Percentiles rank a stretch among this genome's conserved stretches.
These are phyloP conservation scores for Myopa tessellatipennis DNA, from an alignment of 2,888 invertebrate species.

Conservation along the genomic window DNA sequence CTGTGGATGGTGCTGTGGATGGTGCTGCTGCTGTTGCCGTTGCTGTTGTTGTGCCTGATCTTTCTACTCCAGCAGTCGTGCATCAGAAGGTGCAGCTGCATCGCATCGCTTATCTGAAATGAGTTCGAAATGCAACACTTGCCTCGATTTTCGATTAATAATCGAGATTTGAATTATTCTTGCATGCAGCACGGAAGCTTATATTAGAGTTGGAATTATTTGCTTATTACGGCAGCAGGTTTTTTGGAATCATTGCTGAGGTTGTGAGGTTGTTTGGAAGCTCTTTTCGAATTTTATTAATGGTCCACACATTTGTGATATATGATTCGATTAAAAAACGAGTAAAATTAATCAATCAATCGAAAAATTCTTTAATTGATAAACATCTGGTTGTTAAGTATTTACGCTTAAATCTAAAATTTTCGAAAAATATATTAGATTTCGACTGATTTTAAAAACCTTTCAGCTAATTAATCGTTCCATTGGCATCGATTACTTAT, in stretches of 20 bases:
- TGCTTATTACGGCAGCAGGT: constrained; percentile 28
- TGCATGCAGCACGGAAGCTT: constrained; percentile 28
- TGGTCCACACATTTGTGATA: background rate
- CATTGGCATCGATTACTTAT: too few species aligned
- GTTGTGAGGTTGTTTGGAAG: background rate
- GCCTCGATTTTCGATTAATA: constrained; percentile 33
- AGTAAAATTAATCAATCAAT: background rate
- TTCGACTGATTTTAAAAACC: too few species aligned
- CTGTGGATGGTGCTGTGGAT: background rate
- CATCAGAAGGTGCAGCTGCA: constrained; percentile 27
- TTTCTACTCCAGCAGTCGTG: background rate
- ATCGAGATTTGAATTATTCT: constrained; percentile 33
- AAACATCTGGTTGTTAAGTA: too few species aligned
- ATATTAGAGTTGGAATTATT: constrained; percentile 17
- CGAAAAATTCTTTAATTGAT: background rate
- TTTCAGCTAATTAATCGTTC: too few species aligned
- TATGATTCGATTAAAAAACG: too few species aligned
- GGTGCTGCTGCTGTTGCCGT: background rate
- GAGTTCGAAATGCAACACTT: constrained; percentile 34
- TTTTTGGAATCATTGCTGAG: background rate
- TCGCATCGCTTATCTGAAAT: constrained; percentile 28
- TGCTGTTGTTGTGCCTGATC: background rate
- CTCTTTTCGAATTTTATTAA: background rate
- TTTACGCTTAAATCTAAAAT: too few species aligned
- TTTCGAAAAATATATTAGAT: too few species aligned